Conservation (phyloP, 2,113 vertebrate species). For the Ceratotherium simum region DNA sequence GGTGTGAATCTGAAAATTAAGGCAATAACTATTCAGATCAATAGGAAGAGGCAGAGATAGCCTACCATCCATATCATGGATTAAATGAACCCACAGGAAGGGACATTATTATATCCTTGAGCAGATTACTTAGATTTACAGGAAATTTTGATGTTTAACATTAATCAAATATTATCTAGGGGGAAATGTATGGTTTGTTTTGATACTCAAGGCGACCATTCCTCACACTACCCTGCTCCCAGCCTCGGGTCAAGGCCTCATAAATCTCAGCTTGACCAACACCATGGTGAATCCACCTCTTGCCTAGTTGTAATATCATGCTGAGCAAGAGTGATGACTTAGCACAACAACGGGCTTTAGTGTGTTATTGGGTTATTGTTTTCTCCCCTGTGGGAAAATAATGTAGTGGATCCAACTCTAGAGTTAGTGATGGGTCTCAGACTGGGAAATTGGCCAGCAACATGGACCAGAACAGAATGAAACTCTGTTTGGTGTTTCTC, state of each 20-base stretch:
- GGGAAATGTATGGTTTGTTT: neutral
- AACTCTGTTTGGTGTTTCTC: conserved; percentile 39
- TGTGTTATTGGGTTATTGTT: conserved; percentile 31
- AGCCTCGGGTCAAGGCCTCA: neutral
- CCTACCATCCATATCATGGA: neutral
- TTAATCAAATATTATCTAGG: neutral
- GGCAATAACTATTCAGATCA: neutral
- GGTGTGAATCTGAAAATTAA: neutral
- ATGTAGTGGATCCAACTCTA: neutral
- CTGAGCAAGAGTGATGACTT: conserved; percentile 6
- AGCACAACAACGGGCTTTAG: neutral
- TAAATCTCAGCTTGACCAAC: neutral
- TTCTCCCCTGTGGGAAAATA: conserved; percentile 50
- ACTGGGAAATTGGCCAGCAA: conserved; percentile 42
- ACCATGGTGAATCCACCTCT: neutral
- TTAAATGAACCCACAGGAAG: neutral
- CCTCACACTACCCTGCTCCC: neutral
- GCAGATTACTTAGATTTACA: neutral
- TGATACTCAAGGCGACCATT: neutral
- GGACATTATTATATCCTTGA: neutral
- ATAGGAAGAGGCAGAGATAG: neutral
- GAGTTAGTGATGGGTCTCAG: neutral
- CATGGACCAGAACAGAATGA: conserved; percentile 45
- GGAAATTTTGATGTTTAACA: neutral
- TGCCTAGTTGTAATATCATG: neutral